These are phyloP conservation scores for Anabacerthia variegaticeps DNA, from an alignment of 2,797 vertebrate genomes.

Conservation along the genomic window DNA sequence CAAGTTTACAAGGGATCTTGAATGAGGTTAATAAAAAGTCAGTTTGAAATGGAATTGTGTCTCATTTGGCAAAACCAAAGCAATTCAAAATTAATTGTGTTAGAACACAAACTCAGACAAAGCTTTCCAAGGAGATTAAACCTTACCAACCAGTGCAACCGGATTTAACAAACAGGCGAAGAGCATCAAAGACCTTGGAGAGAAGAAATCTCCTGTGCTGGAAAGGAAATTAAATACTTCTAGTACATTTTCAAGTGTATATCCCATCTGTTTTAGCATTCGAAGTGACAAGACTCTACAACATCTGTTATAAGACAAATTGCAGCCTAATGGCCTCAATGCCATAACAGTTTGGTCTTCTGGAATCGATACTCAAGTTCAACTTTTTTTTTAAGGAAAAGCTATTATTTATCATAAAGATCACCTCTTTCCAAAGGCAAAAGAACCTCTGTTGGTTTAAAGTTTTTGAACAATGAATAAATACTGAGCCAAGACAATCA, in stretches of 20 bases:
- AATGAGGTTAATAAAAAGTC: conserved; percentile 43
- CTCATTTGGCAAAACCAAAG: conserved; percentile 48
- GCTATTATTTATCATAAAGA: conserved; percentile 41
- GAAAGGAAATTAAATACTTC: conserved; percentile 68
- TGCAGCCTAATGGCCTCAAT: conserved; percentile 51
- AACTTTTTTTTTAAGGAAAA: conserved; percentile 35
- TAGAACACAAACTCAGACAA: conserved; percentile 28
- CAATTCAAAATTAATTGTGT: conserved; percentile 44
- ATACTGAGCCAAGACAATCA: neutral
- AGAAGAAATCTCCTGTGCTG: conserved; percentile 38
- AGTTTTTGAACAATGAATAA: conserved; percentile 37
- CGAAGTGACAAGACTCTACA: conserved; percentile 46
- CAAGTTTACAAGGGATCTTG: conserved; percentile 12
- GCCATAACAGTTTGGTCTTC: conserved; percentile 47
- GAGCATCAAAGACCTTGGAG: conserved; percentile 45
- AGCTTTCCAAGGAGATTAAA: conserved; percentile 40
- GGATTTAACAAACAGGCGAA: conserved; percentile 32
- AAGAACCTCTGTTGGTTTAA: conserved; percentile 8
- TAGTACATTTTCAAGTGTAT: conserved; percentile 54
- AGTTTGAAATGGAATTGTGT: conserved; percentile 14
- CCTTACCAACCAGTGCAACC: conserved; percentile 7
- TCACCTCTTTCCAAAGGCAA: neutral
- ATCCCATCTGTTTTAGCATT: conserved; percentile 67
- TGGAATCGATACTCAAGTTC: conserved; percentile 52
- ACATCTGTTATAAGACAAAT: conserved; percentile 68